These are phyloP conservation scores for Drosophila pectinifera DNA, from an alignment of 1,140 invertebrate genomes.

Conservation along the genomic window DNA sequence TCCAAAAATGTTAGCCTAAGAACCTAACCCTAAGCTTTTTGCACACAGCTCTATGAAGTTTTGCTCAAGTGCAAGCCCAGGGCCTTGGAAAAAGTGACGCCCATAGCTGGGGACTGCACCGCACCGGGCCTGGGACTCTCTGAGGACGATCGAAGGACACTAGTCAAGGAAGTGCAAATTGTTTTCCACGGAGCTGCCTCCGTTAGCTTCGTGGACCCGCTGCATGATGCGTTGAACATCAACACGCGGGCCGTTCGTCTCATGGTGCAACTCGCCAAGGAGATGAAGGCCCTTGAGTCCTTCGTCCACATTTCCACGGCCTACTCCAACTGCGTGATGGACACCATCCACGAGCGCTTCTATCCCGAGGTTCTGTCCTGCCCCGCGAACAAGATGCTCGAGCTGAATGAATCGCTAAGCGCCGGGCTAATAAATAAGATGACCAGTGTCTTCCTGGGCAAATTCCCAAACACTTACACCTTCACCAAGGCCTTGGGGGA, in stretches of 20 bases:
- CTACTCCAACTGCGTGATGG: slow-evolving; percentile 89
- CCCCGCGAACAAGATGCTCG: slow-evolving; percentile 88
- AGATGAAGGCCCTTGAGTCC: slow-evolving; percentile 89
- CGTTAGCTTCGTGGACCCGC: slow-evolving; percentile 91
- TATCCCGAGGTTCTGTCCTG: slow-evolving; percentile 88
- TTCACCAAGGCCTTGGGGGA: slow-evolving; percentile 94
- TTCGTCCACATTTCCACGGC: slow-evolving; percentile 91
- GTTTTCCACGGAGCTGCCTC: slow-evolving; percentile 95
- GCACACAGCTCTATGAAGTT: slow-evolving; percentile 34
- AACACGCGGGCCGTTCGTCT: slow-evolving; percentile 87
- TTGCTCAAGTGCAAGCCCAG: slow-evolving; percentile 34
- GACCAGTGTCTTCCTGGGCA: slow-evolving; percentile 87
- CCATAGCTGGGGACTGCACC: slow-evolving; percentile 87
- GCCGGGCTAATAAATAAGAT: slow-evolving; percentile 87
- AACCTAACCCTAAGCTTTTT: neutral
- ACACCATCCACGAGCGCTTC: slow-evolving; percentile 88
- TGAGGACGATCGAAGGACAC: slow-evolving; percentile 85
- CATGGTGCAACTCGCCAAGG: slow-evolving; percentile 86
- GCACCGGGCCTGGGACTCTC: slow-evolving; percentile 89
- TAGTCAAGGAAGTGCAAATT: slow-evolving; percentile 86
- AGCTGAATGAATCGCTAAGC: slow-evolving; percentile 85
- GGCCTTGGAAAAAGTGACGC: slow-evolving; percentile 33
- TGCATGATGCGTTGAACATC: slow-evolving; percentile 87
- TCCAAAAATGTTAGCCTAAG: too few species aligned
- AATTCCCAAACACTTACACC: slow-evolving; percentile 93